Evolutionary conservation across 2,888 invertebrate genomes (phyloP), one percentile per base, ranked within the genome.

Genomic region (Melipona beecheii): DNA sequence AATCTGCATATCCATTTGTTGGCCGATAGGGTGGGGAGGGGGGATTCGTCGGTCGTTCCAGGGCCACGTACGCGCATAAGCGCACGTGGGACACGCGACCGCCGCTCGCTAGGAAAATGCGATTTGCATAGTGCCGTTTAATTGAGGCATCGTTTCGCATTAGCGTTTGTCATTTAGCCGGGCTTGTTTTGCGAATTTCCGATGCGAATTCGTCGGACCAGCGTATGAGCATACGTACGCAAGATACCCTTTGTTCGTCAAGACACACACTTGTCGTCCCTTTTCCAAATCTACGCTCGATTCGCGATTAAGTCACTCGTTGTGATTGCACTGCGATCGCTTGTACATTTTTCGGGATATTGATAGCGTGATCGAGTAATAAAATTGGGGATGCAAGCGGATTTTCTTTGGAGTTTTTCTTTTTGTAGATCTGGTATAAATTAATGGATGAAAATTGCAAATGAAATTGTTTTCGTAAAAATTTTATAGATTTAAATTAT

Each of bases 101-200:
- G 27, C 54, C 65, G 70, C 49, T 65, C 68, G 50, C 72, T 52
- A 79, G 78, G 85, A 84, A 85, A 86, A 88, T 80, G 81, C 83
- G 82, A 88, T 88, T 88, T 88, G 83, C 87, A 87, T 83, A 82
- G 86, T 68, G 73, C 74, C 85, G 80, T 85, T 86, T 89, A 89
- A 89, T 89, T 85, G 86, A 86, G 82, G 82, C 82, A 89, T 89
- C 89, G 86, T 80, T 87, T 83, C 84, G 80, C 83, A 89, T 89
- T 89, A 86, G 79, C 83, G 85, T 89, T 86, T 86, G 86, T 89
- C 89, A 86, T 89, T 89, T 89, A 83, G 80, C 82, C 69, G 75
- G 86, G 79, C 81, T 88, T 88, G 88, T 86, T 87, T 86, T 83
- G 78, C 77, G 78, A 83, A 83, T 83, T 86, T 83, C 73, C 80